Base-by-base conservation (phyloP, 2,797 vertebrate species). In the Lithobates sylvaticus region DNA sequence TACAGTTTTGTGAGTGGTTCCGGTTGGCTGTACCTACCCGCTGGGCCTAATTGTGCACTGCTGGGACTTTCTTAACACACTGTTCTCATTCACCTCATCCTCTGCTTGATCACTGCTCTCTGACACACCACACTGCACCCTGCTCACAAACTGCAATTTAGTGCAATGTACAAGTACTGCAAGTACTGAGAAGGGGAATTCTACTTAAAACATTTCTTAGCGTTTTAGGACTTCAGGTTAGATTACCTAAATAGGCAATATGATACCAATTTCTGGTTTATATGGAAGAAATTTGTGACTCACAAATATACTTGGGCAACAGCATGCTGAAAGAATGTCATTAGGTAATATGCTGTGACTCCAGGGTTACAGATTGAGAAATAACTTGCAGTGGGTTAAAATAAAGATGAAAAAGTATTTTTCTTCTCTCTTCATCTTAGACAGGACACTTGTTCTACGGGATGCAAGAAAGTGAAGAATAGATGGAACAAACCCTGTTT, bases 231-330 rank as follows among this genome's bases (percentile, higher is more conserved):
- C 78, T 81, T 70, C 44, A 54, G 7, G 32, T n/a, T 32, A 10
- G 26, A 29, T 81, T 23, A n/a, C 78, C 67, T n/a, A 71, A 81
- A 54, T 54, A 42, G 78, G 61, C 47, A 67, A 81, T 71, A 39
- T 71, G 44, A 81, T 81, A 32, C 65, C 27, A 44, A 39, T 77
- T 34, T 84, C 18, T 34, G 34, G 10, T 54, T 9, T n/a, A 21
- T 65, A 65, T 77, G 83, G 42, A 77, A 70, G n/a, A 68, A 54
- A 84, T 34, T 50, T 39, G 44, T 84, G 67, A 84, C 44, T 77
- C 75, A 84, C 42, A 58, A 74, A 47, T 36, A n/a, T 78, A 50
- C 58, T 42, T 77, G 36, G 42, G 74, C 76, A 84, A 77, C 15
- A 71, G 50, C 61, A 64, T 58, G 65, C 32, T 44, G 36, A 71